A percentile compares a stretch with the other conserved stretches of the same genome.
These are phyloP conservation scores for Phymastichus coffea DNA, from an alignment of 1,140 invertebrate genomes.

Conservation along the genomic window DNA sequence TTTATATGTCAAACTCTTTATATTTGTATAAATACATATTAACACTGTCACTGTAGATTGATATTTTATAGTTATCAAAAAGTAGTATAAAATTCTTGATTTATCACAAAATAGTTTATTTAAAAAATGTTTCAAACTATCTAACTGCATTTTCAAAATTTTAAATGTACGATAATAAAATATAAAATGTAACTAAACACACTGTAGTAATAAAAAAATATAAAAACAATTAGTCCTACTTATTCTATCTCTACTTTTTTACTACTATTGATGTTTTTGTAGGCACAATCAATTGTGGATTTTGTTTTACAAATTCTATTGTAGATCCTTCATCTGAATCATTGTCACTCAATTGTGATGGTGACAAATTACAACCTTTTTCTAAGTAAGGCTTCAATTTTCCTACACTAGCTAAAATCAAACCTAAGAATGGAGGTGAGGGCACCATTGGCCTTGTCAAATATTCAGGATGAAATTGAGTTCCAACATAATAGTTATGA, in stretches of 20 bases:
- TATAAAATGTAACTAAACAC: slow-evolving; percentile 13
- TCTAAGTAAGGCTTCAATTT: slow-evolving; percentile 71
- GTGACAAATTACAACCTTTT: slow-evolving; percentile 70
- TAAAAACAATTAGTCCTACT: too few relatives aligned
- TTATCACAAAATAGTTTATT: slow-evolving; percentile 13
- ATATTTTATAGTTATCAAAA: slow-evolving; percentile 3
- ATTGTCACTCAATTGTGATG: slow-evolving; percentile 67
- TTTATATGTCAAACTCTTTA: too few relatives aligned
- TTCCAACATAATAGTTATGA: slow-evolving; percentile 93
- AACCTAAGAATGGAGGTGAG: slow-evolving; percentile 92
- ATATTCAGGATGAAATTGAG: slow-evolving; percentile 98
- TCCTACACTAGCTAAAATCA: slow-evolving; percentile 83
- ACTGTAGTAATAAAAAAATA: slow-evolving; percentile 4
- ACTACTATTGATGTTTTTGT: neutral
- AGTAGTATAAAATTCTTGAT: slow-evolving; percentile 1
- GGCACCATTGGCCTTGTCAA: slow-evolving; percentile 90
- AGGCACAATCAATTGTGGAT: neutral
- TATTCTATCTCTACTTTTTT: too few relatives aligned
- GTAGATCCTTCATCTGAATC: slow-evolving; percentile 62
- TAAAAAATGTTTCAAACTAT: slow-evolving; percentile 1
- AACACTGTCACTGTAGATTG: too few relatives aligned
- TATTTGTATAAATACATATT: too few relatives aligned
- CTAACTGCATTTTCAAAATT: neutral
- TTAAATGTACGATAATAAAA: neutral
- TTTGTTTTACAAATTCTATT: neutral